Evolutionary conservation across 2,888 invertebrate species (phyloP), one percentile per base, ranked within the genome.

Genomic region (Dexiosoma caninum): DNA sequence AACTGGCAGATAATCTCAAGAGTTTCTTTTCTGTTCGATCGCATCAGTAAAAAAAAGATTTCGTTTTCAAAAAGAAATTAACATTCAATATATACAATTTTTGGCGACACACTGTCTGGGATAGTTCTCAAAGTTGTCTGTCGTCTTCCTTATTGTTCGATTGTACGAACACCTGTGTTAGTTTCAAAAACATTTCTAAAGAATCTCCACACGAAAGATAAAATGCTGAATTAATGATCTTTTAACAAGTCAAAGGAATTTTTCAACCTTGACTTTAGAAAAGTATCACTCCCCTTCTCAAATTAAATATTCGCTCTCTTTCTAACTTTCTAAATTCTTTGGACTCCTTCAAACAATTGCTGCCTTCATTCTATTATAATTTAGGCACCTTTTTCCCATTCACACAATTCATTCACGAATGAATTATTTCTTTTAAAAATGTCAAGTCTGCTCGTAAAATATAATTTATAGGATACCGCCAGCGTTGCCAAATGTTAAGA

Each of bases 211-310:
- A 10, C 10, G 0, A 51, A 21, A 53, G 8, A 49, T 14, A 57
- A 69, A 69, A 80, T 71, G 23, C 60, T 46, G 75, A 79, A 84
- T 86, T 88, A 89, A 89, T 89, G 88, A 89, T 86, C 84, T 87
- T 89, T 86, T 89, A 89, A 89, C 88, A 89, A 87, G 87, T 83
- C 69, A 37, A 23, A 23, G 55, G 85, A 84, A 85, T 83, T 86
- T 85, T 85, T 84, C 83, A 85, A 81, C 82, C 84, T 83, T 81
- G 67, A 75, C 78, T 82, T 12, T 23, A 14, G 9, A 23, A 23
- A n/a, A 49, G 8, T 21, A 72, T 55, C 81, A 69, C 69, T 75
- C 78, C 66, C 23, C 53, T 27, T 44, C 16, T 30, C 21, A 72
- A 60, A 21, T 14, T 35, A 32, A 44, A 72, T 5, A 27, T 5